A percentile compares a stretch with the other conserved stretches of the same genome.
Conservation (phyloP, 2,113 vertebrate species). For the Myrmecobius fasciatus region DNA sequence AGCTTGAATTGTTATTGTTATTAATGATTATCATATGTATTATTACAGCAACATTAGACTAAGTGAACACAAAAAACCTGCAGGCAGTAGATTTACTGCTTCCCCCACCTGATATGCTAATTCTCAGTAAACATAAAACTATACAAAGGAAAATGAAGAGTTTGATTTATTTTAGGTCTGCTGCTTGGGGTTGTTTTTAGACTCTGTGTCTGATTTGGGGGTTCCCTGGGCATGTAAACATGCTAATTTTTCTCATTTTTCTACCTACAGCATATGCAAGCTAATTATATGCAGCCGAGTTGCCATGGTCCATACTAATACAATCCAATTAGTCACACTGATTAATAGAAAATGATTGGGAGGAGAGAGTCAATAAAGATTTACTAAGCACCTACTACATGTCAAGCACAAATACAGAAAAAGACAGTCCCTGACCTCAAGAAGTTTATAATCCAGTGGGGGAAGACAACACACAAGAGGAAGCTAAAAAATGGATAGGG, state of each 20-base stretch:
- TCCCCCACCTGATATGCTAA: not conserved
- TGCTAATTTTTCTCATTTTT: not conserved
- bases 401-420: not conserved
- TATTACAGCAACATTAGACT: not conserved
- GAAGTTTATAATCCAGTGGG: not conserved
- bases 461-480: not conserved
- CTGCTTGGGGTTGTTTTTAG: not conserved
- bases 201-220: not conserved
- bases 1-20: not conserved
- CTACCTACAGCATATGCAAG: not conserved
- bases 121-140: not conserved
- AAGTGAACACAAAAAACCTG: not conserved
- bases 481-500: not conserved
- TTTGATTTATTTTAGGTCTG: not conserved
- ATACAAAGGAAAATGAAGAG: not conserved
- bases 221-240: not conserved
- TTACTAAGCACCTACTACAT: not conserved
- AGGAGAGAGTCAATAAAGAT: not conserved
- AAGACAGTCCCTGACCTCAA: not conserved
- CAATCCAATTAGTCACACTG: not conserved
- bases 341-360: not conserved
- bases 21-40: not conserved
- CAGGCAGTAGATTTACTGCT: not conserved
- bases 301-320: not conserved
- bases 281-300: not conserved